Evolutionary conservation across 2,113 vertebrate genomes (phyloP).

Genomic region (Rhagologus leucostigma): DNA sequence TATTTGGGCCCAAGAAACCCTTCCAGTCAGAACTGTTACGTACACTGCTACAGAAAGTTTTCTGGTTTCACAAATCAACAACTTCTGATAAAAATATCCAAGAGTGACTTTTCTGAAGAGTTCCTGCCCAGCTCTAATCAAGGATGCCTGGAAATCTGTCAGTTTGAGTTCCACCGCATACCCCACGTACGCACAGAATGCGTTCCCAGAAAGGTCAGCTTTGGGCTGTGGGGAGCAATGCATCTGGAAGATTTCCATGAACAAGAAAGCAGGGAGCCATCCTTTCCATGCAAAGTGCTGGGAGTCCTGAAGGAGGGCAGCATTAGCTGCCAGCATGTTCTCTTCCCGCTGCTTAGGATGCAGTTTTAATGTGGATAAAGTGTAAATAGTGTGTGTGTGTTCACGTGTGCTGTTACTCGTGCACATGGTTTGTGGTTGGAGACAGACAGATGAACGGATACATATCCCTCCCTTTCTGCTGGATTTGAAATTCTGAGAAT

Average conservation of each 20-base stretch:
- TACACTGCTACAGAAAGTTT: background rate
- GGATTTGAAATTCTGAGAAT: background rate
- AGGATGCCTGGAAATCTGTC: background rate
- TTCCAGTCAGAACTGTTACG: background rate
- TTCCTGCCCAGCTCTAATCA: background rate
- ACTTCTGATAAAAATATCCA: background rate
- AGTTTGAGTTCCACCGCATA: background rate
- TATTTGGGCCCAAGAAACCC: background rate
- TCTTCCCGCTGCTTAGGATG: background rate
- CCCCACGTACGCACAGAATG: rapidly evolving
- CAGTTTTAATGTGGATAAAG: background rate
- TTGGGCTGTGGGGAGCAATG: background rate
- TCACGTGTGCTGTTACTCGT: background rate
- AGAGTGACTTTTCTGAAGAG: background rate
- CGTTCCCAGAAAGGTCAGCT: background rate
- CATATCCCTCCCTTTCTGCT: background rate
- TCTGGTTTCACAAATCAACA: background rate
- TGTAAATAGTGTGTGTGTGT: background rate
- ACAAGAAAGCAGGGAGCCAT: background rate
- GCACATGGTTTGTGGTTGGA: background rate
- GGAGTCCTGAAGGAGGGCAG: background rate
- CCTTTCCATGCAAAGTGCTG: background rate
- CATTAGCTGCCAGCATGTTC: background rate
- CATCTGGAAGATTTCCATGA: background rate
- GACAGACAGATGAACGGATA: background rate